phyloP scores from a whole-genome alignment of 2,113 vertebrate genomes.

The Ochotona curzoniae region DNA sequence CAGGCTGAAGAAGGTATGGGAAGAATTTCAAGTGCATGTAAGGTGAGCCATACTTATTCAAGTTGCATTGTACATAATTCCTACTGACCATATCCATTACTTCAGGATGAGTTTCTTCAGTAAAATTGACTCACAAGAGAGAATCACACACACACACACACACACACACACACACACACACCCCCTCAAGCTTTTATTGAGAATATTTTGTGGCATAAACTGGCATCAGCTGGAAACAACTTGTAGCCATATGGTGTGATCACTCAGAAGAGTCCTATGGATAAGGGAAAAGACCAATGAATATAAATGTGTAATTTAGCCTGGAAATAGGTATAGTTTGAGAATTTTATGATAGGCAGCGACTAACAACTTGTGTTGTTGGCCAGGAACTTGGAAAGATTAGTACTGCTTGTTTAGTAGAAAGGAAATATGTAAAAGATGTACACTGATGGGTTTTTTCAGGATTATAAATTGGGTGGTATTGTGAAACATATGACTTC shows the following conservation, averaged over 20 bases:
- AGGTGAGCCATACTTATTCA: neutral
- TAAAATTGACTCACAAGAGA: conserved; percentile 16
- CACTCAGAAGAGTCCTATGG: neutral
- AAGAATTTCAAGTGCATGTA: neutral
- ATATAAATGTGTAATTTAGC: neutral
- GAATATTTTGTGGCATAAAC: neutral
- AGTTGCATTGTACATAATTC: neutral
- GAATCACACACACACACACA: neutral
- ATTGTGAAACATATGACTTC: neutral
- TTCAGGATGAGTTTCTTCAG: neutral
- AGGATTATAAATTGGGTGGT: neutral
- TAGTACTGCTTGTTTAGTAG: too few relatives aligned
- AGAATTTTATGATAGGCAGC: neutral
- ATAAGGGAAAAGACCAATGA: neutral
- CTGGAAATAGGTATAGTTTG: neutral
- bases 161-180: neutral
- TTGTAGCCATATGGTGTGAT: neutral
- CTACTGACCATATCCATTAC: neutral
- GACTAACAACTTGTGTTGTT: neutral
- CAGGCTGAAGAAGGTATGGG: neutral
- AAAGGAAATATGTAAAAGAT: neutral
- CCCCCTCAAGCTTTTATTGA: neutral
- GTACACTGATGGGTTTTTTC: neutral
- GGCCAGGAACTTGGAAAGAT: too few relatives aligned
- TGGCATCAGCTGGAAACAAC: neutral